A percentile compares a stretch with the other conserved stretches of the same genome.
These are phyloP conservation scores for Zenarchopterus dispar DNA, from an alignment of 2,797 vertebrate species.

Conservation along the genomic window DNA sequence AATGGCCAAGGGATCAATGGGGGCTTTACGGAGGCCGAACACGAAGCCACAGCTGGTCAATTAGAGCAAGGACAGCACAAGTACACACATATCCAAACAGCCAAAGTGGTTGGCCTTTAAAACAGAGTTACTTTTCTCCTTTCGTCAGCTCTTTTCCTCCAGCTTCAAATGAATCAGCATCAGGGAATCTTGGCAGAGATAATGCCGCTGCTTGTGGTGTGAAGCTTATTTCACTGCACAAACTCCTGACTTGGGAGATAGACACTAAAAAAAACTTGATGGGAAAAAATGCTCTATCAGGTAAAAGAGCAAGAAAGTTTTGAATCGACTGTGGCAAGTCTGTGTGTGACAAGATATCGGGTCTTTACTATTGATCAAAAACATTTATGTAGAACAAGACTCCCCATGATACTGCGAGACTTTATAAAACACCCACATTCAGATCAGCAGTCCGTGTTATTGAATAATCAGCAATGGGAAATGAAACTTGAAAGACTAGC, in stretches of 20 bases:
- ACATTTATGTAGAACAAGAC: not conserved
- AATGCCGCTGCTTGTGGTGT: slow-evolving; percentile 35
- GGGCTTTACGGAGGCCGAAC: slow-evolving; percentile 72
- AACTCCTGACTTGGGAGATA: slow-evolving; percentile 29
- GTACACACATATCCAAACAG: slow-evolving; percentile 37
- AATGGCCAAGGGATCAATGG: slow-evolving; percentile 70
- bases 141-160: slow-evolving; percentile 69
- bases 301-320: not conserved
- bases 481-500: slow-evolving; percentile 14
- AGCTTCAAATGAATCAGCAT: slow-evolving; percentile 62
- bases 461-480: slow-evolving; percentile 21
- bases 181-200: slow-evolving; percentile 54
- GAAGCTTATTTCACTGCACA: slow-evolving; percentile 10
- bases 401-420: not conserved
- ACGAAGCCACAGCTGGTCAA: slow-evolving; percentile 76
- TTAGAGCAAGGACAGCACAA: slow-evolving; percentile 75
- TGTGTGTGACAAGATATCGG: not conserved
- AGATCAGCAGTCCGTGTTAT: slow-evolving; percentile 13
- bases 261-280: slow-evolving; percentile 19
- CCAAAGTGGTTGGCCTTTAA: slow-evolving; percentile 67
- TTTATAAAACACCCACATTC: not conserved
- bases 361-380: not conserved
- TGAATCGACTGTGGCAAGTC: too few relatives aligned
- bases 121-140: slow-evolving; percentile 66
- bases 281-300: slow-evolving; percentile 9